phyloP scores from a whole-genome alignment of 2,888 invertebrate species.

The Drosophila macrospina region DNA sequence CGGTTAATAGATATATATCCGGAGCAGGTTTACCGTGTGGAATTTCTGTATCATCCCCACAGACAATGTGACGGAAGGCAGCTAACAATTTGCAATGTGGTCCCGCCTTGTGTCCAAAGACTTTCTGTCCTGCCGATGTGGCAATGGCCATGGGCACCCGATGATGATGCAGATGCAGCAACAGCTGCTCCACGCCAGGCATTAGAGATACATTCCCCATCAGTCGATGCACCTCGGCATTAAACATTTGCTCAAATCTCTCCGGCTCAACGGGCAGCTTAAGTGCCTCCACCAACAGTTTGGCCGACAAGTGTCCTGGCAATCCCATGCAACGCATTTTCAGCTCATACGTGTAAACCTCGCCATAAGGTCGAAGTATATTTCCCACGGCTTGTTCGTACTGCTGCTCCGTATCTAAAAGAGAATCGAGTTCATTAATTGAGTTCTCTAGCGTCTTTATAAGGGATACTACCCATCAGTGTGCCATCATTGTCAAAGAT shows the following conservation, averaged over 20 bases:
- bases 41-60: constrained; percentile 92
- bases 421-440: background rate
- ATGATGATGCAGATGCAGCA: constrained; percentile 90
- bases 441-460: background rate
- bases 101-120: constrained; percentile 88
- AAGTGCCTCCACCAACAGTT: constrained; percentile 86
- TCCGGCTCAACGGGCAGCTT: constrained; percentile 88
- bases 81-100: constrained; percentile 88
- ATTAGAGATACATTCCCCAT: constrained; percentile 88
- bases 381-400: constrained; percentile 90
- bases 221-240: constrained; percentile 84
- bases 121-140: constrained; percentile 90
- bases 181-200: constrained; percentile 91
- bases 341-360: constrained; percentile 90
- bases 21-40: constrained; percentile 94
- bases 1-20: constrained; percentile 92
- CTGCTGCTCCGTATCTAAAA: constrained; percentile 90
- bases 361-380: constrained; percentile 88
- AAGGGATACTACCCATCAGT: constrained; percentile 45
- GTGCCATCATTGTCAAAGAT: constrained; percentile 70
- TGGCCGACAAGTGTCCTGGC: constrained; percentile 87
- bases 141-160: constrained; percentile 93
- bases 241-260: constrained; percentile 86
- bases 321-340: constrained; percentile 90
- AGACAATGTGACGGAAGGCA: constrained; percentile 90